These are phyloP conservation scores for Bombus impatiens DNA, from an alignment of 1,140 invertebrate genomes.

Conservation along the genomic window DNA sequence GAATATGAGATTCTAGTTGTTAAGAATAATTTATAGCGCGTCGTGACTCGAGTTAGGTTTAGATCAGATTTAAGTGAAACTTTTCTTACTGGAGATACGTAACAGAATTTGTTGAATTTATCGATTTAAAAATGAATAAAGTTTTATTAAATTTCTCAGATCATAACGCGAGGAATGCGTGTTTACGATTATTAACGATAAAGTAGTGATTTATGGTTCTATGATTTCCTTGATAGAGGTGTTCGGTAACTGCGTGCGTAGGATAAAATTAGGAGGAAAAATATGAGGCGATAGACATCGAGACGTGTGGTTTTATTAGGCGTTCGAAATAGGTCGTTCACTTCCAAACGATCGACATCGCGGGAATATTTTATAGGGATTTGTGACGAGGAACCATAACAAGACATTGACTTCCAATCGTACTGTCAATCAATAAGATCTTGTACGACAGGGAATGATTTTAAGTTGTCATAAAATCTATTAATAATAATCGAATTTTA, in stretches of 20 bases:
- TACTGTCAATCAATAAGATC: neutral
- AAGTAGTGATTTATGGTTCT: neutral
- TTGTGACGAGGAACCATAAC: neutral
- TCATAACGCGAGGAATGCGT: neutral
- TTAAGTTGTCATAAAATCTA: neutral
- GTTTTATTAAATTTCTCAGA: neutral
- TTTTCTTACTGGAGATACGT: no score
- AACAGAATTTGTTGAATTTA: no score
- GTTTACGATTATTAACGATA: neutral
- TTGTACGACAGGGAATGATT: neutral
- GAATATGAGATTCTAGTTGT: no score
- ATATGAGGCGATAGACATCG: neutral
- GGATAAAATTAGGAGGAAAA: constrained; percentile 1
- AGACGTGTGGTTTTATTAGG: neutral
- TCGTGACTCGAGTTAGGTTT: no score
- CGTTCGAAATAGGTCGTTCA: constrained; percentile 16
- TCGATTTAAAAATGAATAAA: neutral
- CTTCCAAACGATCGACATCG: neutral
- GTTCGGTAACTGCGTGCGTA: neutral
- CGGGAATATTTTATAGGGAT: neutral
- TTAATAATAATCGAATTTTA: neutral
- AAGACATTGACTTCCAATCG: neutral
- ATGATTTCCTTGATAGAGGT: no score
- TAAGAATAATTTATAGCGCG: no score
- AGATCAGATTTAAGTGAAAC: no score